phyloP scores from a whole-genome alignment of 2,797 vertebrate species.

The Antennarius maculatus region DNA sequence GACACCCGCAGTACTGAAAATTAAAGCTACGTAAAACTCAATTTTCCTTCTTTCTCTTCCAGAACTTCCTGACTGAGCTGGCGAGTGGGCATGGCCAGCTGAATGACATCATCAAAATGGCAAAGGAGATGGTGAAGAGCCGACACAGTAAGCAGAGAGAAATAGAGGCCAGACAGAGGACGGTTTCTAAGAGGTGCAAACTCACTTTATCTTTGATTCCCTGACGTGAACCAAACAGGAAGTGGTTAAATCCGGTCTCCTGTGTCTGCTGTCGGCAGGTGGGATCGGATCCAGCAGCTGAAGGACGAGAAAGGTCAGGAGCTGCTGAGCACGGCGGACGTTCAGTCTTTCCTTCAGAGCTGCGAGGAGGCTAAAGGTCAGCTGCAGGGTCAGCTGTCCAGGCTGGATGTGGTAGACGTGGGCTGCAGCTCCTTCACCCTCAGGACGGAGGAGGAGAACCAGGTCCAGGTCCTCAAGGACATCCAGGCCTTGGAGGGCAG shows the following conservation, averaged over 20 bases:
- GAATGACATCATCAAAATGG: conserved; percentile 80
- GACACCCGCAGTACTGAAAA: too few species aligned
- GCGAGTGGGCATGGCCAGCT: conserved; percentile 84
- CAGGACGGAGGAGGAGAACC: conserved; percentile 69
- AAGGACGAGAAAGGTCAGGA: conserved; percentile 86
- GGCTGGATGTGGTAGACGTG: conserved; percentile 70
- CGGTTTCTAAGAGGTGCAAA: conserved; percentile 81
- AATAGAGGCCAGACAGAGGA: conserved; percentile 75
- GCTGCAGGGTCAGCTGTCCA: conserved; percentile 77
- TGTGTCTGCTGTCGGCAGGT: conserved; percentile 71
- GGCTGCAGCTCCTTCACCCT: conserved; percentile 71
- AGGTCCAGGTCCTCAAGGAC: conserved; percentile 78
- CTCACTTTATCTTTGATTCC: too few species aligned
- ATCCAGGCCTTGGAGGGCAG: conserved; percentile 83
- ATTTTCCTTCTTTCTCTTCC: conserved; percentile 16
- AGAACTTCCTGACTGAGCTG: conserved; percentile 87
- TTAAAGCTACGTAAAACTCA: too few species aligned
- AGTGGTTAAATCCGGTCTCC: not conserved
- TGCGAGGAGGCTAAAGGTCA: conserved; percentile 79
- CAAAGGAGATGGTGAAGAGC: conserved; percentile 79
- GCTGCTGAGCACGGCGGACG: conserved; percentile 81
- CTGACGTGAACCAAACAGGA: not conserved
- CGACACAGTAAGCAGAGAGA: conserved; percentile 77
- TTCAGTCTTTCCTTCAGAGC: conserved; percentile 84
- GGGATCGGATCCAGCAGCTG: conserved; percentile 83